These are phyloP conservation scores for Felis catus DNA, from an alignment of 2,113 vertebrate species.

Conservation along the genomic window DNA sequence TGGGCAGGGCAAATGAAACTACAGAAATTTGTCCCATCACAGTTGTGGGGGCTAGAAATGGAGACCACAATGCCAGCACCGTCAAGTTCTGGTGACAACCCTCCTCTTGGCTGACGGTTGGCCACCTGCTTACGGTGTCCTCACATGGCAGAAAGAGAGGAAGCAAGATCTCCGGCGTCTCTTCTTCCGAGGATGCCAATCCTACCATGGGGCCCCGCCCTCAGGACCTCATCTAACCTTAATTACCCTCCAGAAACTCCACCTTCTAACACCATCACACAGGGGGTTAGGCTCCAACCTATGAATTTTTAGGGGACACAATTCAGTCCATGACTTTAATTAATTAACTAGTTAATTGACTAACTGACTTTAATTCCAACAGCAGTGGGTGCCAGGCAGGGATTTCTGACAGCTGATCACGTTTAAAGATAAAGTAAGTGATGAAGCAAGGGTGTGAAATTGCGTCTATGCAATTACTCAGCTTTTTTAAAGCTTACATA, in stretches of 20 bases:
- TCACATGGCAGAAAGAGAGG: not conserved
- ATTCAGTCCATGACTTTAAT: not conserved
- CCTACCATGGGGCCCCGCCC: accelerated
- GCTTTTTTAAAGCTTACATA: not conserved
- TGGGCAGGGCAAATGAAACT: not conserved
- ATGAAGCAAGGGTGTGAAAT: not conserved
- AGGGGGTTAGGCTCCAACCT: accelerated
- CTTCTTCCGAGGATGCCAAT: not conserved
- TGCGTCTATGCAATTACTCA: not conserved
- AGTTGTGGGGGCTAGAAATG: not conserved
- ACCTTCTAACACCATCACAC: too few relatives aligned
- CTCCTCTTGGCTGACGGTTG: not conserved
- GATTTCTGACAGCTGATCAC: not conserved
- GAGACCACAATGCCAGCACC: too few relatives aligned
- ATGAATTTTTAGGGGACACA: accelerated
- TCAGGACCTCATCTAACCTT: accelerated
- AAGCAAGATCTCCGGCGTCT: not conserved
- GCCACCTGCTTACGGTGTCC: too few relatives aligned
- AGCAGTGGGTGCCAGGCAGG: not conserved
- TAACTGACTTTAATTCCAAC: not conserved
- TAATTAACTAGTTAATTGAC: too few relatives aligned
- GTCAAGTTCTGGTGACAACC: not conserved
- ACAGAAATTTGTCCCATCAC: not conserved
- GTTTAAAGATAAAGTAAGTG: not conserved
- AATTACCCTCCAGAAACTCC: not conserved